Conservation (phyloP, 2,113 vertebrate species). For the Cyanoramphus novaezelandiae region DNA sequence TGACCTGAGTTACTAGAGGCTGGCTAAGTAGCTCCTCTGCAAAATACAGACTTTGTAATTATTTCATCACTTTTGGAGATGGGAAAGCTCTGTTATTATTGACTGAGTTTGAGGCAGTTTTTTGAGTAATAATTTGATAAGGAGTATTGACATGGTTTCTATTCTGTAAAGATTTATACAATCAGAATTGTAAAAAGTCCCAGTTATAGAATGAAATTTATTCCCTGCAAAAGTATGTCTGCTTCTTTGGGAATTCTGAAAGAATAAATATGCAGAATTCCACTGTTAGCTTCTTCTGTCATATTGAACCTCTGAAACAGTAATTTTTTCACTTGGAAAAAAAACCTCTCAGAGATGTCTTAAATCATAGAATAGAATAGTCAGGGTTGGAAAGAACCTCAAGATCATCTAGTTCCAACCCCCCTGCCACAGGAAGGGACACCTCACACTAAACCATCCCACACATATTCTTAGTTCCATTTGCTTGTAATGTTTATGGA, state of each 20-base stretch:
- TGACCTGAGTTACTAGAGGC: not conserved
- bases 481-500: not conserved
- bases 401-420: no score
- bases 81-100: not conserved
- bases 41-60: not conserved
- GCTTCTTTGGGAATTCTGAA: not conserved
- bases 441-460: no score
- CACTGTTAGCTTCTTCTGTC: not conserved
- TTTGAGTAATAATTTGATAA: slow-evolving; percentile 8
- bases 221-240: not conserved
- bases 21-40: not conserved
- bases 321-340: not conserved
- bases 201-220: not conserved
- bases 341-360: not conserved
- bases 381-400: no score
- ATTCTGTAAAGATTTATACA: not conserved
- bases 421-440: no score
- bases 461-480: not conserved
- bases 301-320: not conserved
- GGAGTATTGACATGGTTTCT: not conserved
- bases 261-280: not conserved
- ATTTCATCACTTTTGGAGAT: not conserved
- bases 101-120: not conserved
- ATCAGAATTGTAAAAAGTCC: not conserved
- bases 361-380: not conserved